A percentile compares a stretch with the other conserved stretches of the same genome.
These are phyloP conservation scores for Protonemura montana DNA, from an alignment of 2,888 invertebrate species.

Conservation along the genomic window DNA sequence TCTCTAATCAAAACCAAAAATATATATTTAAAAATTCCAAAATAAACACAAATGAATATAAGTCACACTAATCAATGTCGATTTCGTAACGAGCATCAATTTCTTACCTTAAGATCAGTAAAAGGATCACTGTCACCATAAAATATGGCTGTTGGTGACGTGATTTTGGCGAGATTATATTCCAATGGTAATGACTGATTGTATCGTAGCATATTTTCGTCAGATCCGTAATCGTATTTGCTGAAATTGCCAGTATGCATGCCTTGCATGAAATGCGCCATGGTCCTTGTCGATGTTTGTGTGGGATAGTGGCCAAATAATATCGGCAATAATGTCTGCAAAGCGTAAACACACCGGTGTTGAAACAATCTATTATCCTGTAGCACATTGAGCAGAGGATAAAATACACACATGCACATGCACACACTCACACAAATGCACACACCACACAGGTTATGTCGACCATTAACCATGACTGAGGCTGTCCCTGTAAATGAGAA, in stretches of 20 bases:
- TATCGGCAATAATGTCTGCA: constrained; percentile 47
- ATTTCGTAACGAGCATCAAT: no score
- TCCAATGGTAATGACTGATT: constrained; percentile 43
- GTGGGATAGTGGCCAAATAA: constrained; percentile 49
- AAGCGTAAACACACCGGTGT: constrained; percentile 26
- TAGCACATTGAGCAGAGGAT: constrained; percentile 7
- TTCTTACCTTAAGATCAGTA: constrained; percentile 45
- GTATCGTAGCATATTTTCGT: constrained; percentile 44
- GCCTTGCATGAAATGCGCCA: constrained; percentile 49
- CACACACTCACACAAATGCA: no score
- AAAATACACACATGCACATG: constrained; percentile 32
- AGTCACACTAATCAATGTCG: no score
- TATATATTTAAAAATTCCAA: no score
- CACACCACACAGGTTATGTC: not conserved
- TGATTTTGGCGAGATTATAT: constrained; percentile 43
- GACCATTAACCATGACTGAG: constrained; percentile 27
- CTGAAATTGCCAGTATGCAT: constrained; percentile 49
- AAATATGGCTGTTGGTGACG: constrained; percentile 47
- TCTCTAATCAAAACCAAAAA: no score
- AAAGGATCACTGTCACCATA: constrained; percentile 49
- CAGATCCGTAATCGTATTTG: constrained; percentile 46
- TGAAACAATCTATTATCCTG: constrained; percentile 14
- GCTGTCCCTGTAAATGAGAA: constrained; percentile 9
- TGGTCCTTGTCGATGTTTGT: constrained; percentile 47
- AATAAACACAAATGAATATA: no score